phyloP scores from a whole-genome alignment of 2,113 vertebrate genomes.

The Grammomys surdaster region DNA sequence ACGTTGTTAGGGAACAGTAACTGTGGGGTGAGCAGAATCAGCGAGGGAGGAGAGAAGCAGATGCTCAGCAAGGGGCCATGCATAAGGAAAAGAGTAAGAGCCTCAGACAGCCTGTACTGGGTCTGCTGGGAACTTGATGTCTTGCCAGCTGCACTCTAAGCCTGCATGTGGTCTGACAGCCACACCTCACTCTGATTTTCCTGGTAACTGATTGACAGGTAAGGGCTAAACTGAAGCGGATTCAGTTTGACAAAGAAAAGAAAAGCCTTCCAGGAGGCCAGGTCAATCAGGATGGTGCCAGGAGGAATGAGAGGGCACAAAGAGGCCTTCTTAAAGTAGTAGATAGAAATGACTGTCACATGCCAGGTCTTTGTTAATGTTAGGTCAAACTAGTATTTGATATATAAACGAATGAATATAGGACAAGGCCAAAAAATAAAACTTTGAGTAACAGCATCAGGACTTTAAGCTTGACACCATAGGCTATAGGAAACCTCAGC shows the following conservation, averaged over 20 bases:
- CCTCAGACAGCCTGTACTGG: background rate
- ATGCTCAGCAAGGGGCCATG: background rate
- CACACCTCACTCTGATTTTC: background rate
- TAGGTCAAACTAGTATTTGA: background rate
- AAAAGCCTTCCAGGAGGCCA: background rate
- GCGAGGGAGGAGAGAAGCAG: background rate
- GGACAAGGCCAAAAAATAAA: background rate
- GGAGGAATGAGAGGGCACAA: background rate
- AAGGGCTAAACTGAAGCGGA: background rate
- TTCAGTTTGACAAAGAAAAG: background rate
- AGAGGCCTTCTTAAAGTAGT: background rate
- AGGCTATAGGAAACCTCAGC: background rate
- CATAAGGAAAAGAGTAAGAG: background rate
- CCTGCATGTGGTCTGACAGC: accelerated
- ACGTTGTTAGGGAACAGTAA: background rate
- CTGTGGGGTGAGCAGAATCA: background rate
- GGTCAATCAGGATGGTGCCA: background rate
- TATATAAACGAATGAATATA: background rate
- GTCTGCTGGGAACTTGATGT: background rate
- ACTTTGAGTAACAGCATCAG: background rate
- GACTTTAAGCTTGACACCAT: background rate
- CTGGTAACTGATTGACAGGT: background rate
- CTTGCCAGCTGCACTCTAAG: background rate
- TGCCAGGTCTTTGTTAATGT: background rate
- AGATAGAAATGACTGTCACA: background rate